Evolutionary conservation across 1,140 invertebrate genomes (phyloP), one percentile per base, ranked within the genome.

Genomic region (Drosophila kurseongensis): DNA sequence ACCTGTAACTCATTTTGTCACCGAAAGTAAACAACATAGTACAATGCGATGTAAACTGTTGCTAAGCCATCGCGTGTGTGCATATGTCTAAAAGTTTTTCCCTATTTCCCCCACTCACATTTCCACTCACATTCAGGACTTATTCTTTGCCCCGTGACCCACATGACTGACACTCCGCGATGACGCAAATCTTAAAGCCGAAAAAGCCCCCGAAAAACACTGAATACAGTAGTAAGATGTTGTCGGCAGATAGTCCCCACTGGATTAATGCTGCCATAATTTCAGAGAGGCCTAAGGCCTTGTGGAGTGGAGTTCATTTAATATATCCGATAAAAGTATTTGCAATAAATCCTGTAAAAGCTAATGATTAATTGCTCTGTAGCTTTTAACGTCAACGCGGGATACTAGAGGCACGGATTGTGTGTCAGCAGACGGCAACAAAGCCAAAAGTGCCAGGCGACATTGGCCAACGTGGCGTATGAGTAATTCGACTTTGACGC

Each of bases 271-370:
- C 84, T 88, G 83, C 83, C 83, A 88, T 88, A 88, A 88, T 88
- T 88, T 72, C 61, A 68, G 72, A 27, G 42, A 78, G 76, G 75
- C 71, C 85, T 77, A 23, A 54, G 82, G 55, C 59, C 55, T 23
- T 41, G 41, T 85, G 82, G 81, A 85, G 80, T 84, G 80, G 82
- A 86, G 84, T 88, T 89, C 84, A 89, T 89, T 89, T 89, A 90
- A 89, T 89, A 89, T 89, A 89, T 89, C 85, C 85, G 84, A 89
- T 89, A 90, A 89, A 89, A 89, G 85, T 89, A 89, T 89, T 89
- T 89, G 85, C 85, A 89, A 89, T 89, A 90, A 89, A 90, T 89
- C 85, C 84, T 89, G 85, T 84, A 89, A 89, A 89, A 89, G 85
- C 85, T 89, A 89, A 89, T 90, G 85, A 89, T 89, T 89, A 89